A percentile compares a stretch with the other conserved stretches of the same genome.
These are phyloP conservation scores for Myopa testacea DNA, from an alignment of 2,888 invertebrate species.

Conservation along the genomic window DNA sequence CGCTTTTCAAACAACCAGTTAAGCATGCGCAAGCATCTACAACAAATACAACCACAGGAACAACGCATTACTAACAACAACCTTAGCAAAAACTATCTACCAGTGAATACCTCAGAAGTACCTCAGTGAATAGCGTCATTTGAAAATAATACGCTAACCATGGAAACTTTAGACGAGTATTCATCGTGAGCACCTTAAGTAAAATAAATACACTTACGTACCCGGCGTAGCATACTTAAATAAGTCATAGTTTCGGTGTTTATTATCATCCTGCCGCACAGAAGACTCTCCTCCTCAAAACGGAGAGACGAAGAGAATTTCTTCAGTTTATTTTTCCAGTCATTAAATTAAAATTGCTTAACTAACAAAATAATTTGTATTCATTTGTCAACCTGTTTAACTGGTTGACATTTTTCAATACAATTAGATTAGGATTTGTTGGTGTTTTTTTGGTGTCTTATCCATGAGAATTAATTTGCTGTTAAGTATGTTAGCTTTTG, in stretches of 20 bases:
- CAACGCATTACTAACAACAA: not conserved
- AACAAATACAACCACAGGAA: not conserved
- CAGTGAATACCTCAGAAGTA: not conserved
- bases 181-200: conserved; percentile 3
- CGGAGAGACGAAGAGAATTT: not conserved
- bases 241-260: conserved; percentile 4
- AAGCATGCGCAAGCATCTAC: conserved; percentile 7
- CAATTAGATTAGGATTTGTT: too few species aligned
- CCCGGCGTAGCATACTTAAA: not conserved
- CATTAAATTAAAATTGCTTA: too few species aligned
- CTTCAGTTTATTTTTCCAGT: too few species aligned
- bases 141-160: conserved; percentile 19
- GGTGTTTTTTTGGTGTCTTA: too few species aligned
- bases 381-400: too few species aligned
- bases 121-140: not conserved
- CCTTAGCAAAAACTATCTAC: too few species aligned
- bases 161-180: conserved; percentile 22
- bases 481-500: too few species aligned
- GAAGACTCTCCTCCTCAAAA: not conserved
- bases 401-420: too few species aligned
- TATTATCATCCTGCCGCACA: not conserved
- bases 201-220: not conserved
- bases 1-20: conserved; percentile 19
- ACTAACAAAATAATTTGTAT: too few species aligned
- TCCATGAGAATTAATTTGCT: too few species aligned